Base-by-base conservation (phyloP, 2,888 invertebrate genomes). In the Nemotelus nigrinus region DNA sequence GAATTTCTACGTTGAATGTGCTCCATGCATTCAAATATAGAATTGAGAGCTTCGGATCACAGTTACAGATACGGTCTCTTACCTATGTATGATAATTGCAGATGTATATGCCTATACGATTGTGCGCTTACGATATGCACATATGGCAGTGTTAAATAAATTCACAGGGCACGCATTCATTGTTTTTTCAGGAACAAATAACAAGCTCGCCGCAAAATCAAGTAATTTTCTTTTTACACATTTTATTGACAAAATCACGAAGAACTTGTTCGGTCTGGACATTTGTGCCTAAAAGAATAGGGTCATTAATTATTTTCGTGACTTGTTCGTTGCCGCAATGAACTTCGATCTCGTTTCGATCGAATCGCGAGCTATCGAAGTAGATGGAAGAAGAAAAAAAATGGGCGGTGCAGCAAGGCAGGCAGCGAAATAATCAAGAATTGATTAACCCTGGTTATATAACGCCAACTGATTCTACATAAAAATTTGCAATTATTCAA, bases 251-350 rank as follows among this genome's bases (percentile, higher is more conserved):
- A 77, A 60, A 77, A 77, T 77, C 77, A 77, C 77, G 77, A 77
- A 77, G 70, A 77, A 43, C 77, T 77, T 77, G 77, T 77, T 67
- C 67, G 58, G 57, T 10, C 58, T 70, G 67, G 70, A 60, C 60
- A 70, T 63, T 77, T 77, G 70, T 58, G 50, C 70, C 77, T 53
- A 60, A 70, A 77, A 77, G 77, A 77, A 77, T 77, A 77, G 77
- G 70, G 58, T 70, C 77, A 77, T 77, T 77, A 77, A 77, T 77
- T 77, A 77, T 70, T 77, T 60, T 77, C 77, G 77, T 77, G 77
- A 77, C 77, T 77, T 70, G 58, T 63, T 58, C 25, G 76, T 45
- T 41, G 64, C 44, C 44, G 76, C 76, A 68, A 68, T 68, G 70
- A 70, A 55, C 70, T 53, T 53, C 70, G 70, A 70, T 70, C 70